Conservation (phyloP, 2,113 vertebrate genomes). For the Gnathonemus echidnorhynchus region DNA sequence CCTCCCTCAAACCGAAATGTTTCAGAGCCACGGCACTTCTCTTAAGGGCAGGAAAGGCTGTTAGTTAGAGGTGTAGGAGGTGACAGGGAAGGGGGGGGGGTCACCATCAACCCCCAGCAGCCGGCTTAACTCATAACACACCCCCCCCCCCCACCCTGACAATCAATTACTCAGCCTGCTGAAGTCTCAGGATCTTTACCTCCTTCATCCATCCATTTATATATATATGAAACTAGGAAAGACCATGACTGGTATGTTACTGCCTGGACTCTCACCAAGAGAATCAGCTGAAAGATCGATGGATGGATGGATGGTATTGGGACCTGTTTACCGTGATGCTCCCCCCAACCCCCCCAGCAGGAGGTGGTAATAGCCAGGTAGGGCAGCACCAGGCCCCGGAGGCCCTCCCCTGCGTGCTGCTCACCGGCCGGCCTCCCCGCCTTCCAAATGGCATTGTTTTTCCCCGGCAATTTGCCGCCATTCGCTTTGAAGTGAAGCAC, state of each 20-base stretch:
- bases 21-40: slow-evolving; percentile 57
- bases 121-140: background rate
- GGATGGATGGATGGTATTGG: background rate
- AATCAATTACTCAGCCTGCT: slow-evolving; percentile 1
- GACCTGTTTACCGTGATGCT: background rate
- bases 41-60: slow-evolving; percentile 51
- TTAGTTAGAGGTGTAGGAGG: slow-evolving; percentile 33
- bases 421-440: background rate
- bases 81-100: slow-evolving; percentile 28
- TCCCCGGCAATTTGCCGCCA: background rate
- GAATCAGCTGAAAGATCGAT: background rate
- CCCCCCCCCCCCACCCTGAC: background rate
- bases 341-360: background rate
- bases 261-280: background rate
- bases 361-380: background rate
- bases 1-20: slow-evolving; percentile 60
- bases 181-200: background rate
- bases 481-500: slow-evolving; percentile 9
- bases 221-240: background rate
- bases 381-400: background rate
- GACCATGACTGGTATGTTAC: background rate
- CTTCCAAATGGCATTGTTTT: slow-evolving; percentile 11
- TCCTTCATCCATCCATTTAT: background rate
- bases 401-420: background rate
- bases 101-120: slow-evolving; percentile 9